These are phyloP conservation scores for Pseudotriccus pelzelni DNA, from an alignment of 2,797 vertebrate genomes.

Conservation along the genomic window DNA sequence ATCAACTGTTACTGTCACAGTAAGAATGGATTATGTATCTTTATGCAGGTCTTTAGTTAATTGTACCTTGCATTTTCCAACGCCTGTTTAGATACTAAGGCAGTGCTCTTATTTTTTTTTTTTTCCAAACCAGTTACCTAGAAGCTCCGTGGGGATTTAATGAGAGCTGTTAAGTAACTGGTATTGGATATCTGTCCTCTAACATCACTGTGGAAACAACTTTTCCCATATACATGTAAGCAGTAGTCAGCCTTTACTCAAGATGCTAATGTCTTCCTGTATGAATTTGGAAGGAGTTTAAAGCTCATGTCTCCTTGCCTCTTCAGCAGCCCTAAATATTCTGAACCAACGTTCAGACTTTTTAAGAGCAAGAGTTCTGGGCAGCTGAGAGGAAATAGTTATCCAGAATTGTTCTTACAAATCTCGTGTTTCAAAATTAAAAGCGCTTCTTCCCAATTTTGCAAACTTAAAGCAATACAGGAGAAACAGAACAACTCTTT, in stretches of 20 bases:
- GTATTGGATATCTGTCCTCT: not conserved
- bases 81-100: not conserved
- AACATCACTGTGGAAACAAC: not conserved
- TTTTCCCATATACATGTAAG: not conserved
- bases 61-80: constrained; percentile 1
- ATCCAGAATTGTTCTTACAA: not conserved
- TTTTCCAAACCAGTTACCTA: not conserved
- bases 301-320: not conserved
- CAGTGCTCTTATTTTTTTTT: not conserved
- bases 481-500: not conserved
- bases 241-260: not conserved
- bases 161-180: not conserved
- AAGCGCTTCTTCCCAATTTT: not conserved
- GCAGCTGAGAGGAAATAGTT: not conserved
- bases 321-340: not conserved
- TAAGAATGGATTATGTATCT: not conserved
- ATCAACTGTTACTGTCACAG: not conserved
- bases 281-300: not conserved
- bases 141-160: not conserved
- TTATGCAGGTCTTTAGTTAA: not conserved
- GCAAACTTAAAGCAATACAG: not conserved
- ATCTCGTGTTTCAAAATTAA: not conserved
- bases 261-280: not conserved
- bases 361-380: not conserved
- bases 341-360: not conserved